Evolutionary conservation across 2,888 invertebrate species (phyloP).

Genomic region (Idaea biselata): DNA sequence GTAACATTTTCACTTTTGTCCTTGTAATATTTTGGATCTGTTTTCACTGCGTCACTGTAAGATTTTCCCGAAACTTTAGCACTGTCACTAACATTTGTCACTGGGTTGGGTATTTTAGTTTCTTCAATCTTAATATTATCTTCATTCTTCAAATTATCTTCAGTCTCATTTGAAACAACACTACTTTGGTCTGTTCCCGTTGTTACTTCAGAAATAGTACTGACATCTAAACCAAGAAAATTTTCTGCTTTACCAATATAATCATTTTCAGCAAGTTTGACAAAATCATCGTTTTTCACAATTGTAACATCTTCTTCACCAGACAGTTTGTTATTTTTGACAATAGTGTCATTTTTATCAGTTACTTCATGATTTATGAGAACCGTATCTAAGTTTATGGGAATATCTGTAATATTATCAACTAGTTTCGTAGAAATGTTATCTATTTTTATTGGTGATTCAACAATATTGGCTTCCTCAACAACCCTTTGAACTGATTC

Average conservation of each 20-base stretch:
- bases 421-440: neutral
- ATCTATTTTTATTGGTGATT: neutral
- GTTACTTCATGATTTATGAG: neutral
- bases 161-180: neutral
- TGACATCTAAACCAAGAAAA: neutral
- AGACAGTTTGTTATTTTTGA: neutral
- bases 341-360: neutral
- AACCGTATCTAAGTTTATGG: too few relatives aligned
- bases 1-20: constrained; percentile 50
- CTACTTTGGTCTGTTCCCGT: neutral
- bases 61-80: constrained; percentile 17
- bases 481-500: neutral
- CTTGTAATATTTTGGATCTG: constrained; percentile 33
- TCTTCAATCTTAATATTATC: constrained; percentile 13
- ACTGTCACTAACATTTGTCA: constrained; percentile 10
- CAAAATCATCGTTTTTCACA: neutral
- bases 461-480: neutral
- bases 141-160: constrained; percentile 3
- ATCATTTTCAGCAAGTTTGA: neutral
- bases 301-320: neutral
- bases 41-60: constrained; percentile 45
- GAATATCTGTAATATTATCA: neutral
- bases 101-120: constrained; percentile 4
- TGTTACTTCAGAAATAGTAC: neutral
- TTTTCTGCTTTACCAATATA: neutral